Evolutionary conservation across 1,140 invertebrate species (phyloP), one percentile per base, ranked within the genome.

Genomic region (Sycophila sp.): DNA sequence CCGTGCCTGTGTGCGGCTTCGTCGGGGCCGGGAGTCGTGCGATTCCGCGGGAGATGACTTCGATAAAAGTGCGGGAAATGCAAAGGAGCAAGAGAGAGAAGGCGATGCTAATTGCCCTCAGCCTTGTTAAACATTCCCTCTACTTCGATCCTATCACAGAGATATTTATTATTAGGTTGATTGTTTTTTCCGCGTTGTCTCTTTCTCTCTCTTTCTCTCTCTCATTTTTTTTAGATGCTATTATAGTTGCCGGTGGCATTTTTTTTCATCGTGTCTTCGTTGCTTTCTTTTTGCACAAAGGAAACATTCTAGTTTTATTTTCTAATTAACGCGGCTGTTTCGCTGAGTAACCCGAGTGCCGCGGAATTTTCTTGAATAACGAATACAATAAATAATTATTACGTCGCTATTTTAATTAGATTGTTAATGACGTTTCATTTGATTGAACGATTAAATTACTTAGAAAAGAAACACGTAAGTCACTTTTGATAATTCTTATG

Each of bases 101-200:
- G 24, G 8, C 42, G 40, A 49, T 47, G 59, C 59, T 47, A 47
- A 63, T 63, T 63, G 40, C 42, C 58, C 24, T 11, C 42, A 19
- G 42, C 17, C 58, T 49, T 45, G 58, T 60, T 60, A 60, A 60
- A 15, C 17, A 11, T 30, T 45, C 58, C 22, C 58, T 34, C 10
- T 19, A 4, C 30, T 19, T 24, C n/a, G 59, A 63, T 63, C 45
- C 19, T 63, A 63, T 63, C 59, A 17, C 4, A 17, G 28, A 19
- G 40, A 63, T 63, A 40, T 63, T 63, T 63, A 63, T 63, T 63
- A 49, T 63, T 49, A 34, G 45, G 26, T 32, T 63, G 49, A 49
- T 63, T 63, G 26, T 40, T 40, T 59, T 59, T 40, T 40, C 24
- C 15, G 2, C 4, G 17, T 38, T 13, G 8, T 22, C 13, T 17